Percentiles rank a stretch among this genome's conserved stretches.
These are phyloP conservation scores for Hystrix cristata DNA, from an alignment of 2,113 vertebrate genomes.

Conservation along the genomic window DNA sequence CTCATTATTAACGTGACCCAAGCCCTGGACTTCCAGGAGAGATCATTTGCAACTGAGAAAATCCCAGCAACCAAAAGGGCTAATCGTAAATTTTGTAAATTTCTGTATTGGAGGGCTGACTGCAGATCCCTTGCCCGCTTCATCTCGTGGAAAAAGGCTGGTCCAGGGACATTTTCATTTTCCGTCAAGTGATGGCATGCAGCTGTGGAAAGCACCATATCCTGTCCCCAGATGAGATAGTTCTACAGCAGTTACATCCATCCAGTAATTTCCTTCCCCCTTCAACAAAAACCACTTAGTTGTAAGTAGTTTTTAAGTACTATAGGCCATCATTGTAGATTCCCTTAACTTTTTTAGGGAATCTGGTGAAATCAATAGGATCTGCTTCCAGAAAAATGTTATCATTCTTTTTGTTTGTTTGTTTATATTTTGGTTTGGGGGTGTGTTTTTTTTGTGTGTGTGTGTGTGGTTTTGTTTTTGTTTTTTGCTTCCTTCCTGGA, in stretches of 20 bases:
- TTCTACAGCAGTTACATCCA: conserved; percentile 70
- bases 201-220: conserved; percentile 67
- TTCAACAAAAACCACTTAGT: background rate
- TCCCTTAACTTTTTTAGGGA: conserved; percentile 27
- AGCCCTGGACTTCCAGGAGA: background rate
- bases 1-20: background rate
- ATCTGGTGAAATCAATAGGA: background rate
- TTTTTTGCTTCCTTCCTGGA: background rate
- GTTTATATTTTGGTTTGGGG: too few relatives aligned
- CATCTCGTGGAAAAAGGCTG: conserved; percentile 66
- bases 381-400: background rate
- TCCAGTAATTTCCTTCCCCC: background rate
- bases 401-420: background rate
- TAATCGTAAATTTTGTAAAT: background rate
- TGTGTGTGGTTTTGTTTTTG: background rate
- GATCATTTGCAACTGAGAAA: background rate
- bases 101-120: conserved; percentile 51
- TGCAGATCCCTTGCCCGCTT: background rate
- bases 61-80: background rate
- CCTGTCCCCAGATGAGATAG: conserved; percentile 72
- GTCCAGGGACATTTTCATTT: conserved; percentile 73
- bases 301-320: conserved; percentile 35
- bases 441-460: too few relatives aligned
- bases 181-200: conserved; percentile 63
- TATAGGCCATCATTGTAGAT: background rate